Conservation (phyloP, 2,888 invertebrate species). For the Dorcus parallelipipedus region DNA sequence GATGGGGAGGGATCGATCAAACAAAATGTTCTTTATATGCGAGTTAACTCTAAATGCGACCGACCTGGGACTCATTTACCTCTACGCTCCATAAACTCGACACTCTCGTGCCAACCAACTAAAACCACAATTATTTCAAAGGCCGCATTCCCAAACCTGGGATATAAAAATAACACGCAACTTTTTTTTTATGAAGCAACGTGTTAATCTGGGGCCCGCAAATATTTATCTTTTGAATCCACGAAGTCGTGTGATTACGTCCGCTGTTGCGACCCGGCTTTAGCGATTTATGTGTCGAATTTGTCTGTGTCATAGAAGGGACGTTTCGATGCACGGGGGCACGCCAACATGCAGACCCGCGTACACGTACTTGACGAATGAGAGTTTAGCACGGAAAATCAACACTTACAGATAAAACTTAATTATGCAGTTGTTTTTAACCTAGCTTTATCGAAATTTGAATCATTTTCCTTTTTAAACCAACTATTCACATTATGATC, state of each 20-base stretch:
- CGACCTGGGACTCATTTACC: slow-evolving; percentile 30
- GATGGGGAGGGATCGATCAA: slow-evolving; percentile 23
- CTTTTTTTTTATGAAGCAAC: slow-evolving; percentile 1
- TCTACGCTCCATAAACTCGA: slow-evolving; percentile 29
- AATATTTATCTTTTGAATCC: slow-evolving; percentile 31
- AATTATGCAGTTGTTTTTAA: no score
- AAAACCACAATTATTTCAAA: slow-evolving; percentile 31
- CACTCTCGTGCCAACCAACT: slow-evolving; percentile 25
- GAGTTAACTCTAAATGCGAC: slow-evolving; percentile 24
- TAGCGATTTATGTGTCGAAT: slow-evolving; percentile 26
- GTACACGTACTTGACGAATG: no score
- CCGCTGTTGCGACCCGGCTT: slow-evolving; percentile 12
- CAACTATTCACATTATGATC: no score
- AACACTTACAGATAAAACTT: no score
- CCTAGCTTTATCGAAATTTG: no score
- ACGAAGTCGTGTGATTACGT: slow-evolving; percentile 20
- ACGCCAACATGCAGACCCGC: no score
- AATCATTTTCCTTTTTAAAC: no score
- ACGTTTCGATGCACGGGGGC: slow-evolving; percentile 10
- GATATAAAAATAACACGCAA: slow-evolving; percentile 22
- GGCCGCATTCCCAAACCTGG: slow-evolving; percentile 9
- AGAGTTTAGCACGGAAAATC: no score
- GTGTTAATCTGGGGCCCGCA: slow-evolving; percentile 26
- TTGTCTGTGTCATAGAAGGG: slow-evolving; percentile 27
- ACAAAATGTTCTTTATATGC: slow-evolving; percentile 26